Evolutionary conservation across 2,797 vertebrate species (phyloP), one percentile per base, ranked within the genome.

Genomic region (Pyrocephalus nanus): DNA sequence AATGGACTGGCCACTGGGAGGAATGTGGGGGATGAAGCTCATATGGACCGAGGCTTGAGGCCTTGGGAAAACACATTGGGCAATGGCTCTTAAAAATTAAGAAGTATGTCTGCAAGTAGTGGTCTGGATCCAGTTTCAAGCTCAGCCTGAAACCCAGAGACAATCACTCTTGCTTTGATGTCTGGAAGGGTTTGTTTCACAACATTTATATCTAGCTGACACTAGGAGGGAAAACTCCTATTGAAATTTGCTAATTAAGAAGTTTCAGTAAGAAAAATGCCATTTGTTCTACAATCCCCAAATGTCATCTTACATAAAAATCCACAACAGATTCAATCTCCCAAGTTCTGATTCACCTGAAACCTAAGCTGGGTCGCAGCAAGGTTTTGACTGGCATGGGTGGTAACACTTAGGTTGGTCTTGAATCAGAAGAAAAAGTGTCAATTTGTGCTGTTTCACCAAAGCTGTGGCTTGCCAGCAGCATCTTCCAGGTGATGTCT

Each of bases 171-270:
- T 45, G 25, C 87, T 96, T 91, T 94, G 89, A 92, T 91, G 91
- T 93, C 73, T 86, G 53, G 50, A 70, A 84, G 82, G 60, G 64
- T 78, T 95, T 93, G 55, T 96, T 96, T 92, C 79, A 62, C 88
- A 96, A 92, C 53, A n/a, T 79, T 93, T 78, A 8, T 94, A 90
- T 90, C 88, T 70, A 78, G 64, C 73, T 75, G 73, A 79, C 67
- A 43, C 38, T 85, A 85, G 45, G 58, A 92, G 60, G 48, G 55
- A 73, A 94, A 93, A 74, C 42, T 58, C 32, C 85, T 50, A 76
- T 67, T 95, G 90, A 90, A 86, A 88, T 73, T 70, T 81, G 55
- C 55, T 70, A 96, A 96, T 88, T 90, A 36, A 75, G 65, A 78
- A 32, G 36, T 69, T 93, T 93, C 88, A 90, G 2, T 48, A 54